phyloP scores from a whole-genome alignment of 2,888 invertebrate genomes.

The Saturnia pavonia region DNA sequence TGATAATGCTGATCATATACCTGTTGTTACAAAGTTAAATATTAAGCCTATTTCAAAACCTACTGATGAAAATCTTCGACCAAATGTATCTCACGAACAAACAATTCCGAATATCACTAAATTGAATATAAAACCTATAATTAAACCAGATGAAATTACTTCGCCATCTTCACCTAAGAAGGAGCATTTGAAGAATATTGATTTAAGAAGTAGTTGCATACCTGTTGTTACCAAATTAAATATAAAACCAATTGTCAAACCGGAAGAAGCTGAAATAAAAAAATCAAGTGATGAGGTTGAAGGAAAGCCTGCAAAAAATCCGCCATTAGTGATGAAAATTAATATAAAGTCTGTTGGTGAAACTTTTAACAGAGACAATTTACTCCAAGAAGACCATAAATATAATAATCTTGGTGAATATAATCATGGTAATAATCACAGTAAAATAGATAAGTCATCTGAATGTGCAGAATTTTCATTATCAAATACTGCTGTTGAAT shows the following conservation, averaged over 20 bases:
- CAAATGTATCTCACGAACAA: conserved; percentile 48
- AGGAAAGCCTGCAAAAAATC: conserved; percentile 59
- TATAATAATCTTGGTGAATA: conserved; percentile 38
- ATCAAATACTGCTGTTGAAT: neutral
- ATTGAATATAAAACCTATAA: conserved; percentile 69
- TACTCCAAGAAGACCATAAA: conserved; percentile 41
- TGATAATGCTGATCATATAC: conserved; percentile 73
- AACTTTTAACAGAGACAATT: conserved; percentile 46
- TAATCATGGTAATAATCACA: conserved; percentile 7
- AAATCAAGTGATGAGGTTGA: conserved; percentile 49
- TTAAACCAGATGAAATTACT: conserved; percentile 62
- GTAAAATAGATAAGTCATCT: conserved; percentile 11
- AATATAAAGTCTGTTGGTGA: conserved; percentile 68
- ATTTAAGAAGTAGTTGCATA: conserved; percentile 46
- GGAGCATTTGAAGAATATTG: conserved; percentile 49
- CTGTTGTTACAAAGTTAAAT: conserved; percentile 78
- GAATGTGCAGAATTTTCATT: neutral
- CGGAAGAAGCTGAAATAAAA: conserved; percentile 51
- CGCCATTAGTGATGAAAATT: conserved; percentile 74
- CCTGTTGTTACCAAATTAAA: conserved; percentile 71
- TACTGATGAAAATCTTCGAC: conserved; percentile 50
- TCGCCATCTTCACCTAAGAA: conserved; percentile 67
- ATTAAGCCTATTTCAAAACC: conserved; percentile 81
- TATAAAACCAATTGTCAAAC: conserved; percentile 78
- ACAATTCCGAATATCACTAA: conserved; percentile 68